Base-by-base conservation (phyloP, 2,888 invertebrate genomes). In the Cinara cedri region DNA sequence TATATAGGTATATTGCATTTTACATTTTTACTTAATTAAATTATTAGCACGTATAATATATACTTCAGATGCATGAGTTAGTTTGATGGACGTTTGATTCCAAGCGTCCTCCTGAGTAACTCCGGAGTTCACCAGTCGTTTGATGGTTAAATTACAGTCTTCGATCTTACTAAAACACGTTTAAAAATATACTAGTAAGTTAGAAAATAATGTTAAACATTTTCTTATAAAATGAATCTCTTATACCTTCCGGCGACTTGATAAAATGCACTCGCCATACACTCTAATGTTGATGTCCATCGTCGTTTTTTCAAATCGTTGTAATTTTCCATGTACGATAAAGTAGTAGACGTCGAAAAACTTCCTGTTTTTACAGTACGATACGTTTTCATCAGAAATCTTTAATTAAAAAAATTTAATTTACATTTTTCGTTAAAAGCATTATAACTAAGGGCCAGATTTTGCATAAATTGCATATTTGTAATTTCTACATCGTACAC, bases 21-120 rank as follows among this genome's bases (percentile, higher is more conserved):
- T n/a, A 54, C 19, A 10, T 9, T 54, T 19, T 19, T 34, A 34
- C 34, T 34, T 34, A 6, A 4, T 34, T 34, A 34, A 34, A 10
- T 6, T 54, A 21, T 10, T 21, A 55, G 9, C 10, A 19, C 11
- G 21, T 21, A 21, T 55, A 55, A 55, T 42, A 44, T 44, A 49
- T 71, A 93, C 93, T 88, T 94, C 93, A 0, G 97, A 93, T 9
- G 95, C 94, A 75, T 91, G 89, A 0, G 92, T 89, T 26, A 97
- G 88, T 84, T 94, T 92, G 60, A 96, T 92, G 0, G 96, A 94
- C 1, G 92, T 91, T 85, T 91, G 88, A 86, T 97, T 97, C 91
- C 96, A 95, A 0, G 96, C 95, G 84, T 93, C 92, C 84, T 95
- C 94, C 46, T 89, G 89, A 0, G 89, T 85, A 83, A 89, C 83